phyloP scores from a whole-genome alignment of 2,888 invertebrate species.

The Hipparchia semele region DNA sequence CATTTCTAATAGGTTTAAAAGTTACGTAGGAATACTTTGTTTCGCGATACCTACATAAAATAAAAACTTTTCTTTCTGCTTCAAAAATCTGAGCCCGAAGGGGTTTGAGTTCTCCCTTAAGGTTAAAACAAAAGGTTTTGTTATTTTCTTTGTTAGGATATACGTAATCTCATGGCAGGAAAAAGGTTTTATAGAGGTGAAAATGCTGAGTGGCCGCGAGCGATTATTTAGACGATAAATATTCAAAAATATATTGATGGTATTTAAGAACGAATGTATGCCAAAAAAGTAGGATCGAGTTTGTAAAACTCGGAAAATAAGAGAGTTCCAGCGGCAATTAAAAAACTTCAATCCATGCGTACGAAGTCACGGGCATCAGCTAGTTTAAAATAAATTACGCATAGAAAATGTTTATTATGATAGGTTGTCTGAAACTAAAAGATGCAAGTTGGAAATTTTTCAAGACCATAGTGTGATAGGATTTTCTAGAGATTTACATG shows the following conservation, averaged over 20 bases:
- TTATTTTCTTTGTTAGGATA: slow-evolving; percentile 26
- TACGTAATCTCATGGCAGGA: slow-evolving; percentile 5
- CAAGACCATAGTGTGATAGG: slow-evolving; percentile 34
- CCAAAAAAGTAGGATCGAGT: too few species aligned
- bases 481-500: slow-evolving; percentile 50
- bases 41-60: background rate
- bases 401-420: background rate
- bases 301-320: too few species aligned
- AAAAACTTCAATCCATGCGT: too few species aligned
- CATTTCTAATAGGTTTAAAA: background rate
- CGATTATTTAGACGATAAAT: background rate
- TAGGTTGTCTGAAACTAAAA: background rate
- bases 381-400: background rate
- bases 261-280: too few species aligned
- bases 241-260: too few species aligned
- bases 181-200: slow-evolving; percentile 2
- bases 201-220: background rate
- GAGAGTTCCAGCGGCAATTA: too few species aligned
- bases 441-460: background rate
- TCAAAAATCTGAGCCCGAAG: slow-evolving; percentile 8
- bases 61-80: slow-evolving; percentile 2
- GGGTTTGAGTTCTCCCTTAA: slow-evolving; percentile 11
- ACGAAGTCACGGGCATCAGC: too few species aligned
- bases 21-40: background rate
- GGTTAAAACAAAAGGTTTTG: slow-evolving; percentile 19